These are phyloP conservation scores for Terrapene triunguis DNA, from an alignment of 2,113 vertebrate genomes.

Conservation along the genomic window DNA sequence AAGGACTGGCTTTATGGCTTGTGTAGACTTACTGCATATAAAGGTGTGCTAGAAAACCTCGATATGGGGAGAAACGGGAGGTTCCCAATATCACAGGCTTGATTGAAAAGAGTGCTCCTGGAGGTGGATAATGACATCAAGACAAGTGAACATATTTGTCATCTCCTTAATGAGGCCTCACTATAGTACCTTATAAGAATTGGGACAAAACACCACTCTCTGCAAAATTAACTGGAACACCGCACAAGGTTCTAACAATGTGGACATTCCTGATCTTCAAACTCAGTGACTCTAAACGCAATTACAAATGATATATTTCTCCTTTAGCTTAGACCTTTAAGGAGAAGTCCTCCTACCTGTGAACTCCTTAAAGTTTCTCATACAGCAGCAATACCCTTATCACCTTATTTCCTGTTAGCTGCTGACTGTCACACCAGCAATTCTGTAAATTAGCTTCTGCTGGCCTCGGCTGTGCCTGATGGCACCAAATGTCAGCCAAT, in stretches of 20 bases:
- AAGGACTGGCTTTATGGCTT: neutral
- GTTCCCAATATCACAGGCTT: neutral
- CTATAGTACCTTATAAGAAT: neutral
- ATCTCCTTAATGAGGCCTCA: neutral
- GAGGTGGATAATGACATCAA: neutral
- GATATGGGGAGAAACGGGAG: neutral
- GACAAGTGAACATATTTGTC: neutral
- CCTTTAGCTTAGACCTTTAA: neutral
- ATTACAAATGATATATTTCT: neutral
- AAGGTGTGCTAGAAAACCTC: neutral
- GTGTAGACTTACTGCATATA: neutral
- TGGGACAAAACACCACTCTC: neutral
- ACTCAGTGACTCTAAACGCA: neutral
- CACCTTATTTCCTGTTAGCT: fast-evolving
- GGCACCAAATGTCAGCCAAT: neutral
- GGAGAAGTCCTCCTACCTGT: neutral
- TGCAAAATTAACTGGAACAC: neutral
- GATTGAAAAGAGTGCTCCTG: neutral
- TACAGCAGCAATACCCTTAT: neutral
- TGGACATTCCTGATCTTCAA: neutral
- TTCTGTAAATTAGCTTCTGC: neutral
- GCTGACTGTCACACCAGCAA: neutral
- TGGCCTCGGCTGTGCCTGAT: neutral
- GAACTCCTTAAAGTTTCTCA: neutral
- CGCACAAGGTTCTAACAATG: neutral